Evolutionary conservation across 2,113 vertebrate species (phyloP), one percentile per base, ranked within the genome.

Genomic region (Passer montanus): DNA sequence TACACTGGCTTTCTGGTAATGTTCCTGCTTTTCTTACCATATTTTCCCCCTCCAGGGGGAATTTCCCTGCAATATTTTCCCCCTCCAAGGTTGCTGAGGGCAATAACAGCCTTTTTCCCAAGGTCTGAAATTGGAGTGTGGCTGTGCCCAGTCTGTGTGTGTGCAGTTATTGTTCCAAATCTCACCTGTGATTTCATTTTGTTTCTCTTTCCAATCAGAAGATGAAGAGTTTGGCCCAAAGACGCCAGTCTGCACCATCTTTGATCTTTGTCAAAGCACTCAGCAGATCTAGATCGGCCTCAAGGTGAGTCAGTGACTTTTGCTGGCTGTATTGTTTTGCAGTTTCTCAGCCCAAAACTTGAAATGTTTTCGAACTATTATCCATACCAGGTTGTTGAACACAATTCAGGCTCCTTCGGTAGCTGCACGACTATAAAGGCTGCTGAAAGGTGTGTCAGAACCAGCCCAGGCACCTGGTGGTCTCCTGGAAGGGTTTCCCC

Each of bases 181-280:
- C 83, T 96, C 85, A 94, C 74, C 58, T 73, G 11, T 44, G 26
- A 46, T 91, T 95, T 89, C 7, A 37, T 92, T 94, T 93, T 94
- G 67, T 97, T 93, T 92, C 53, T 92, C 41, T 87, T 92, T 97
- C 56, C 68, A 86, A 94, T 78, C 94, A 99, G 98, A 99, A 99
- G 97, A 99, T 99, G 99, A 99, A 99, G 98, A 99, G 98, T 62
- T 94, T 99, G 96, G 98, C 98, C 62, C 99, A 99, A 93, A 99
- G 99, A 92, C 98, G 99, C 43, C 99, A 99, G 97, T 99, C 99
- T 3, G 99, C 99, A 74, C 99, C 99, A 2, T 99, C 99, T 31
- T 97, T 99, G 87, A 98, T 99, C 95, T 98, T 99, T 96, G 99
- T 99, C 96, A 99, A 99, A 98, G 98, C 99, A 21, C 98, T 99